Percentiles rank a stretch among this genome's conserved stretches.
Evolutionary conservation across 1,140 invertebrate genomes (phyloP).

Genomic region (Parapsyche elsis): DNA sequence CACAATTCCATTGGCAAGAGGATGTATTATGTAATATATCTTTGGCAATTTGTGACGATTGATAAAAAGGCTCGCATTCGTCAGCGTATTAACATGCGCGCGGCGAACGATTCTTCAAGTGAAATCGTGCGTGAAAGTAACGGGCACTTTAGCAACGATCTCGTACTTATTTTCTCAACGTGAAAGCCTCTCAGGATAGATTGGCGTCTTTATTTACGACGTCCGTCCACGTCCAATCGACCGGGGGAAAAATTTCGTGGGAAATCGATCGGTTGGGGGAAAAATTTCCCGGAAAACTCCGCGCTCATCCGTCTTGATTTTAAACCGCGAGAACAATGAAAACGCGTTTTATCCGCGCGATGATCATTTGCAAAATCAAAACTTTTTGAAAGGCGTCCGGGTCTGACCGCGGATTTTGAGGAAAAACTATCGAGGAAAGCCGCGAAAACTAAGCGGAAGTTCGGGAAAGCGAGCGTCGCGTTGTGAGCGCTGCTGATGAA

Average conservation of each 20-base stretch:
- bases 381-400: conserved; percentile 9
- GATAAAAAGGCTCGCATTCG: background rate
- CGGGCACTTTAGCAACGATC: too few relatives aligned
- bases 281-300: conserved; percentile 22
- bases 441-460: background rate
- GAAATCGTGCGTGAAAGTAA: too few relatives aligned
- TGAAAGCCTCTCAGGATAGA: background rate
- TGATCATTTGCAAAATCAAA: conserved; percentile 45
- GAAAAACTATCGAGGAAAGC: background rate
- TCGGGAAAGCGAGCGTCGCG: background rate
- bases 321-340: conserved; percentile 40
- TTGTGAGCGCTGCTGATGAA: too few relatives aligned
- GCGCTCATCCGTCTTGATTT: conserved; percentile 39
- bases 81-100: background rate
- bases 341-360: conserved; percentile 28
- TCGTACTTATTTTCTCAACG: background rate
- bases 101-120: too few relatives aligned
- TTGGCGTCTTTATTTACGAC: background rate
- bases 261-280: background rate
- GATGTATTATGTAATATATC: background rate
- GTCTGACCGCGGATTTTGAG: background rate
- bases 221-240: background rate
- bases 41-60: background rate
- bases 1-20: too few relatives aligned
- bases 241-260: background rate